These are phyloP conservation scores for Apis mellifera DNA, from an alignment of 1,140 invertebrate genomes.

Conservation along the genomic window Amel_HAv3.1 CM009931.2:20946001-20946500, in stretches of 20 bases:
- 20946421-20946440: background rate
- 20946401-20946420: background rate
- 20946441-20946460: constrained; percentile 36
- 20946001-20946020: background rate
- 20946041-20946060: too few relatives aligned
- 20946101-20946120: too few relatives aligned
- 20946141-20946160: too few relatives aligned
- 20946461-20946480: background rate
- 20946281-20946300: background rate
- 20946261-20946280: background rate
- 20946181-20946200: background rate
- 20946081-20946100: too few relatives aligned
- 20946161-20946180: background rate
- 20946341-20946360: background rate
- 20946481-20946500: background rate
- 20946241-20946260: background rate
- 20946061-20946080: too few relatives aligned
- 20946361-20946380: background rate
- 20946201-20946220: constrained; percentile 31
- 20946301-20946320: background rate
- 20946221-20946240: constrained; percentile 10
- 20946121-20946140: too few relatives aligned
- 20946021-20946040: too few relatives aligned
- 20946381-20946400: background rate
- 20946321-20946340: background rate